Evolutionary conservation across 2,113 vertebrate genomes (phyloP), one percentile per base, ranked within the genome.

Genomic region (Ammodytes dubius): DNA sequence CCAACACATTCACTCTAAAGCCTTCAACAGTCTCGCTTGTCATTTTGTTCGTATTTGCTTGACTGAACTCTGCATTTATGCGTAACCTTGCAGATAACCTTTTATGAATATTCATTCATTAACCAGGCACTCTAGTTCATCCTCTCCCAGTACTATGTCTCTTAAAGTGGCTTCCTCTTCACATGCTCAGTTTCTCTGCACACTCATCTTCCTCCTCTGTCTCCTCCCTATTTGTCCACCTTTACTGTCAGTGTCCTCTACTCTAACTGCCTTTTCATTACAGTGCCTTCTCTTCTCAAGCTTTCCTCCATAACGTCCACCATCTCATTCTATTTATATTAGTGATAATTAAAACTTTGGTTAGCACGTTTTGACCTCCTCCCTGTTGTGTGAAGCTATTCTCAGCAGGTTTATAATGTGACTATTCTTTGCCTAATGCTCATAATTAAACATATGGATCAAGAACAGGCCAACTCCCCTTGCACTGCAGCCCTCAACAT

Each of bases 391-490:
- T 2, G 0, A 4, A 61, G 60, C 70, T 83, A 58, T 81, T 85
- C 65, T 86, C 37, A 70, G 52, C 15, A 70, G 79, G 47, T 65
- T 63, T 47, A 53, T 77, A 70, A 77, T 12, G 53, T 70, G 70
- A 74, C 72, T 86, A 78, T 68, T 27, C 46, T 74, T 64, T 60
- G n/a, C 84, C 70, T 60, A 6, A 35, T 71, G 56, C 70, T 72
- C 40, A 42, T 82, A 87, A 90, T 89, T 84, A 88, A 83, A 81
- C 35, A 42, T 40, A 39, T 57, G 10, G 59, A 80, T 87, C 70
- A 81, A 71, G 72, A 45, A 61, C 61, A 82, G 70, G 35, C 43
- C 27, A 64, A 2, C 54, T 60, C 27, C 4, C 45, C 14, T n/a
- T 6, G 9, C 47, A 47, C 39, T 50, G n/a, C 9, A 42, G 35